Evolutionary conservation across 35 echinoderm and acorn worm species (phyloP).

Genomic region (Strongylocentrotus purpuratus): DNA sequence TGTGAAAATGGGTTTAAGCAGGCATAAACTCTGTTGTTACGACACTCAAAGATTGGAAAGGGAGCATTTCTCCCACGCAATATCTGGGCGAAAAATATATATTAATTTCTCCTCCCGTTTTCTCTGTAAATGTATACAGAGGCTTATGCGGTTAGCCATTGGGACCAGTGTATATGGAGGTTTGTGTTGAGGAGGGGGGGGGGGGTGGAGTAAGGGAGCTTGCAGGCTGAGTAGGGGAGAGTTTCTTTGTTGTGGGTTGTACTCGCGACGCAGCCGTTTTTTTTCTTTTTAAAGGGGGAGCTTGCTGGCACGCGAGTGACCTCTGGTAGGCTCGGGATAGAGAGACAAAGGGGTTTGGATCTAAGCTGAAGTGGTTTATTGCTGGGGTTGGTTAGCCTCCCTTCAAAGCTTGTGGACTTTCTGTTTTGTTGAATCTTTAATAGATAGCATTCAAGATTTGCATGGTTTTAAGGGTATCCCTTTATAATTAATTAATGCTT

Average conservation of each 20-base stretch:
- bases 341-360: not conserved
- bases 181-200: not conserved
- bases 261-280: not conserved
- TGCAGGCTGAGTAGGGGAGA: not conserved
- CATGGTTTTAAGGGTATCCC: too few relatives aligned
- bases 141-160: not conserved
- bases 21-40: not conserved
- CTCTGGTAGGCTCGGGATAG: not conserved
- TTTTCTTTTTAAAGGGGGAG: not conserved
- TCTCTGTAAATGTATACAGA: not conserved
- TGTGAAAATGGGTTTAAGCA: not conserved
- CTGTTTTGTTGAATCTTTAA: not conserved
- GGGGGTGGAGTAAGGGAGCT: not conserved
- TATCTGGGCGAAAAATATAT: not conserved
- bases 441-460: too few relatives aligned
- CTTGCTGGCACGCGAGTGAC: not conserved
- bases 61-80: not conserved
- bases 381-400: not conserved
- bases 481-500: too few relatives aligned
- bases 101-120: not conserved
- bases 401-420: not conserved
- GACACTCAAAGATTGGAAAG: not conserved
- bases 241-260: slow-evolving; percentile 2
- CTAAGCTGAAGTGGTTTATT: not conserved
- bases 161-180: not conserved